Evolutionary conservation across 2,113 vertebrate species (phyloP), one percentile per base, ranked within the genome.

Genomic region (Rhegmatorhina hoffmannsi): DNA sequence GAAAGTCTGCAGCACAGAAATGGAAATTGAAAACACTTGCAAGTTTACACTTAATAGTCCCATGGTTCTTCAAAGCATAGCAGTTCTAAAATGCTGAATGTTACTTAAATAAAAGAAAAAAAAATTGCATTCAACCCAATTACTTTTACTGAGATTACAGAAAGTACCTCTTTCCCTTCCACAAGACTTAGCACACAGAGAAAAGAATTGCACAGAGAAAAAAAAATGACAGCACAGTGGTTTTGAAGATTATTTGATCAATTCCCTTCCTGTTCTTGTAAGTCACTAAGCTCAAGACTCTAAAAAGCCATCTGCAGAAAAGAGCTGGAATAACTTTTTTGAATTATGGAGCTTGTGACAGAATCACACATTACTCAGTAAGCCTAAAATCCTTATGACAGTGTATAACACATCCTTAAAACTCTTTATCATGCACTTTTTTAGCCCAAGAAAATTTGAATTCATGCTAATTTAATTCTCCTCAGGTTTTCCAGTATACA

Each of bases 181-280:
- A 58, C 17, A 13, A 59, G 59, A 74, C 55, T 87, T 81, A 87
- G 38, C 50, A 87, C 70, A 59, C 7, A 62, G 56, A 47, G 62
- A 84, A 66, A 89, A 90, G 40, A 96, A 94, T 28, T 73, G 73
- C 78, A 95, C 44, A 76, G 18, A 70, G 82, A 95, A 26, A 60
- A 89, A 82, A 92, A 97, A 94, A 75, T 89, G 76, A 68, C 79
- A 88, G 64, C 55, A 70, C 18, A 73, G 56, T 83, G 63, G 60
- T 49, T 91, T 53, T 83, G 95, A 97, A 89, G 79, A 92, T 86
- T 95, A 64, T 44, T 95, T 85, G 93, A 94, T 97, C 87, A 96
- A 53, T 96, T 94, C 79, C 59, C 17, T 94, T 96, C 56, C 73
- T 77, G 28, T 59, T 53, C 46, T 96, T 93, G 77, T 50, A 91